Percentiles rank a stretch among this genome's conserved stretches.
phyloP scores from a whole-genome alignment of 2,113 vertebrate genomes.

The Bettongia penicillata region DNA sequence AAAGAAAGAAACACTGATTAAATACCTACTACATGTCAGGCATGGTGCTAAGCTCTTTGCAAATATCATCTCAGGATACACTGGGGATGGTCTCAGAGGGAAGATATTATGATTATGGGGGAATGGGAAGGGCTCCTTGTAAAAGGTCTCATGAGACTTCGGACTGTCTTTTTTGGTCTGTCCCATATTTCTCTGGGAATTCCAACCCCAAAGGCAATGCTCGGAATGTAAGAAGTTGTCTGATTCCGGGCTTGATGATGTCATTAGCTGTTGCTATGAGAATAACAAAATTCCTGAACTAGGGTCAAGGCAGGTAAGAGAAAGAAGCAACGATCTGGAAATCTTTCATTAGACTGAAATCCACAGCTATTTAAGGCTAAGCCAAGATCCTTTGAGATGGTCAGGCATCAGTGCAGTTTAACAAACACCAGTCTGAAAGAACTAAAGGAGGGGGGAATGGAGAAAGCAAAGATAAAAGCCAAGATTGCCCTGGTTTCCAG shows the following conservation, averaged over 20 bases:
- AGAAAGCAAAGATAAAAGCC: conserved; percentile 21
- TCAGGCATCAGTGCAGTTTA: neutral
- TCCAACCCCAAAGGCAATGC: conserved; percentile 1
- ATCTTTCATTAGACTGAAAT: conserved; percentile 47
- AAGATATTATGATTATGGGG: neutral
- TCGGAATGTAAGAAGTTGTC: neutral
- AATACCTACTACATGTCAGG: too few relatives aligned
- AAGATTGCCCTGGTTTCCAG: neutral
- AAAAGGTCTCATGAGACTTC: neutral
- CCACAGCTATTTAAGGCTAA: conserved; percentile 24
- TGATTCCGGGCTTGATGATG: conserved; percentile 13
- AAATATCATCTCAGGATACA: neutral
- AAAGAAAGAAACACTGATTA: neutral
- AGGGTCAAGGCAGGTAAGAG: conserved; percentile 19
- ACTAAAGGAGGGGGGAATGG: neutral
- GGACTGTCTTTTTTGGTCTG: neutral
- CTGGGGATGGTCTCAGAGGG: neutral
- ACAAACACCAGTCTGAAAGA: conserved; percentile 20
- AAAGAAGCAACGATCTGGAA: conserved; percentile 27
- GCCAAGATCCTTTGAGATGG: neutral
- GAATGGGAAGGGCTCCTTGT: neutral
- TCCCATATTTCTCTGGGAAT: conserved; percentile 10
- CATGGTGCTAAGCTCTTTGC: neutral
- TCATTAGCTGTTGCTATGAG: conserved; percentile 38
- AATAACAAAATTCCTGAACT: conserved; percentile 44